Evolutionary conservation across 2,113 vertebrate species (phyloP).

Genomic region (Phoenicopterus ruber): DNA sequence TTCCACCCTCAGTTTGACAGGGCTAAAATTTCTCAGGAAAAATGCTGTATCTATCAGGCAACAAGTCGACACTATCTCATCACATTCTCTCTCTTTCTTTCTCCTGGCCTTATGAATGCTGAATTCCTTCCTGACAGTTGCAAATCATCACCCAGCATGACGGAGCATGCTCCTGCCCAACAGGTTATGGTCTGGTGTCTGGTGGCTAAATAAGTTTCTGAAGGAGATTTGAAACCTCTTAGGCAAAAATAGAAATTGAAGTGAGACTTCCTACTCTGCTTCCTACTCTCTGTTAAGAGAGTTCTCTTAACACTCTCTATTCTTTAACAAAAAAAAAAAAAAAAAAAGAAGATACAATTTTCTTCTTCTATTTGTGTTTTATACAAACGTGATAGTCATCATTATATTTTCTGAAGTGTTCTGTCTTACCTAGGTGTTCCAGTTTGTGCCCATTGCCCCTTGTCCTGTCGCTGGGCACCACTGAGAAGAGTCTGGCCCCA

Average conservation of each 20-base stretch:
- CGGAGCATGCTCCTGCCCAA: not conserved
- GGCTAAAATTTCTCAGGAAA: not conserved
- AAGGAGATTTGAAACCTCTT: not conserved
- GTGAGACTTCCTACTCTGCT: not conserved
- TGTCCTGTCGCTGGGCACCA: too few species aligned
- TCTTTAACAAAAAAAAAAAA: too few species aligned
- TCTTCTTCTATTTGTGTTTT: not conserved
- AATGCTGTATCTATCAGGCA: not conserved
- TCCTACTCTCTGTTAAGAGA: too few species aligned
- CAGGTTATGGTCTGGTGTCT: not conserved
- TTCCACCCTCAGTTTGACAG: not conserved
- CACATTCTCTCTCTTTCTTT: not conserved
- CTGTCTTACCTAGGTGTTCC: not conserved
- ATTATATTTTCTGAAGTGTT: not conserved
- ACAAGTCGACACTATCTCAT: not conserved
- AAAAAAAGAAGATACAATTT: too few species aligned
- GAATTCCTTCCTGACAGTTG: not conserved
- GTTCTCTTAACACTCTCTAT: not conserved
- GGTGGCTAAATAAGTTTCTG: not conserved
- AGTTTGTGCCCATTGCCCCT: too few species aligned
- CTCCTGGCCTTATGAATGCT: not conserved
- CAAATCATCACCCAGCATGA: not conserved
- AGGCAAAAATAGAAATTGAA: not conserved
- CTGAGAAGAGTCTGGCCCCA: too few species aligned
- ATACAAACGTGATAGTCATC: not conserved